A percentile compares a stretch with the other conserved stretches of the same genome.
Evolutionary conservation across 1,140 invertebrate species (phyloP).

Genomic region (Drosophila miranda): DNA sequence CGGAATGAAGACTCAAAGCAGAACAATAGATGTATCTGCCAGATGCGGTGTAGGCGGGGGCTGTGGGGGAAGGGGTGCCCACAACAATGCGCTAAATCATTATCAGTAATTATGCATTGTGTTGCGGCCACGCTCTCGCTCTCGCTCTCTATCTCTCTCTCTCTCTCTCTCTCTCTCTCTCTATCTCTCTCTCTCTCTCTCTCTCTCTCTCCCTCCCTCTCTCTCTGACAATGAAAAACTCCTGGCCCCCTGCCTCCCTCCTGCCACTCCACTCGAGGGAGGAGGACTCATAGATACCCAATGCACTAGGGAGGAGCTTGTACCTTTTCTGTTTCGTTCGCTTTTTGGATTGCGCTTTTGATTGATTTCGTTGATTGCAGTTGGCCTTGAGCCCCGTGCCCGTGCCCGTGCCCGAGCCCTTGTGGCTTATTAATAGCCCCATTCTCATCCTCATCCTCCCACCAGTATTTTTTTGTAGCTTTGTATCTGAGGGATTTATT

Average conservation of each 20-base stretch:
- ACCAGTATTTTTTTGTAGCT: too few species aligned
- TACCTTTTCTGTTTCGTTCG: conserved; percentile 12
- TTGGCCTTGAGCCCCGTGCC: conserved; percentile 58
- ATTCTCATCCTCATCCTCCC: neutral
- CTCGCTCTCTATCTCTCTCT: too few species aligned
- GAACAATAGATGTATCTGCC: conserved; percentile 55
- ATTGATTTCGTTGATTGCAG: conserved; percentile 69
- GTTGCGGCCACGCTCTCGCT: too few species aligned
- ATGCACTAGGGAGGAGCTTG: conserved; percentile 15
- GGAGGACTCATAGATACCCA: neutral
- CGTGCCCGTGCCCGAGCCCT: conserved; percentile 16
- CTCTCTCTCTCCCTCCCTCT: too few species aligned
- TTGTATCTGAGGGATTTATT: too few species aligned
- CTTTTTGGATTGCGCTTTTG: conserved; percentile 42
- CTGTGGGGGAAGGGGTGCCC: neutral
- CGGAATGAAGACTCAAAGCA: conserved; percentile 9
- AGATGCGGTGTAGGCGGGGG: neutral
- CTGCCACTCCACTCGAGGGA: conserved; percentile 21
- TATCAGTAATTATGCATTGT: conserved; percentile 79
- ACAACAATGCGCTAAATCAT: conserved; percentile 73
- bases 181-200: too few species aligned
- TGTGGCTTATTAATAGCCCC: conserved; percentile 30
- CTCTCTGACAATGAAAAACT: too few species aligned
- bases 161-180: too few species aligned
- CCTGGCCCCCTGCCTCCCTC: neutral